A percentile compares a stretch with the other conserved stretches of the same genome.
These are phyloP conservation scores for Latrodectus hesperus DNA, from an alignment of 2,888 invertebrate genomes.

Conservation along the genomic window DNA sequence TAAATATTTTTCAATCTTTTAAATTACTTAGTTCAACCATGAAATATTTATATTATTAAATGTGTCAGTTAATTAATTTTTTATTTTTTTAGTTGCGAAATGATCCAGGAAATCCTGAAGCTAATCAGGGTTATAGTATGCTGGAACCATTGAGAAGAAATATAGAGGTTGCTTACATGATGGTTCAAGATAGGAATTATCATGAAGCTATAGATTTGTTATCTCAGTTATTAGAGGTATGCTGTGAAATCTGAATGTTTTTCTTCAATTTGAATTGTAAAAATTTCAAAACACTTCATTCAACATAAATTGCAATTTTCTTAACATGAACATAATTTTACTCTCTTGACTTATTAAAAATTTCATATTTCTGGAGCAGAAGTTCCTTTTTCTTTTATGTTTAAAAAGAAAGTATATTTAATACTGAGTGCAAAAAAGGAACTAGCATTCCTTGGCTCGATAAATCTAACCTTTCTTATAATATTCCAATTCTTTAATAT, in stretches of 20 bases:
- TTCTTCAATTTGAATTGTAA: background rate
- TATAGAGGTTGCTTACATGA: constrained; percentile 81
- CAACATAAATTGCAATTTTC: background rate
- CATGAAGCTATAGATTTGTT: constrained; percentile 81
- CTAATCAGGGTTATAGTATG: constrained; percentile 81
- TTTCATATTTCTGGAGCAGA: no score
- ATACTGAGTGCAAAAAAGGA: no score
- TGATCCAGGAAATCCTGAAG: constrained; percentile 87
- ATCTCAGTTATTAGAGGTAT: constrained; percentile 82
- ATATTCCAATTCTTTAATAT: no score
- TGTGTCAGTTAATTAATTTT: background rate
- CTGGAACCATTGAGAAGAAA: constrained; percentile 81
- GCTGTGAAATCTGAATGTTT: constrained; percentile 7
- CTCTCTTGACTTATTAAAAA: background rate
- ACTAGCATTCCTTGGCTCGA: no score
- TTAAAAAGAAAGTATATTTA: no score
- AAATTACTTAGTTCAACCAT: no score
- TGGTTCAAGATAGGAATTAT: constrained; percentile 79
- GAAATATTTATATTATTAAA: no score
- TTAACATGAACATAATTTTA: constrained; percentile 6
- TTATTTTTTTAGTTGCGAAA: constrained; percentile 78
- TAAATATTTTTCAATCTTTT: no score
- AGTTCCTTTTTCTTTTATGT: no score
- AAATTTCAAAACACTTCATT: no score
- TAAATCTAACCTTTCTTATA: no score